A percentile compares a stretch with the other conserved stretches of the same genome.
Evolutionary conservation across 2,113 vertebrate species (phyloP).

Genomic region (Alligator mississippiensis): DNA sequence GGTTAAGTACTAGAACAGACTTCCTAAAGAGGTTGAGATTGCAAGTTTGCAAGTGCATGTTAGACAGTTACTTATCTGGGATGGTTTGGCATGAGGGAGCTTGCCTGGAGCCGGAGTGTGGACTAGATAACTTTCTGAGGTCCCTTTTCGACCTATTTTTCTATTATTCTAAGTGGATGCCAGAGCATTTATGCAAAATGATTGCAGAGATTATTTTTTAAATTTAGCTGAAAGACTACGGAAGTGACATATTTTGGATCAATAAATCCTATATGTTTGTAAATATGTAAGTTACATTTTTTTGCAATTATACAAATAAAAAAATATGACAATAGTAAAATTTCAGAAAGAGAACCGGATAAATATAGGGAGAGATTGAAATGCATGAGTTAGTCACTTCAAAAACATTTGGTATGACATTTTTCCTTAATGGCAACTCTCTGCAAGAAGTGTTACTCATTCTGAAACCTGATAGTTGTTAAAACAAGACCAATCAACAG

Average conservation of each 20-base stretch:
- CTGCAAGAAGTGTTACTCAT: neutral
- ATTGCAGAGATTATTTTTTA: neutral
- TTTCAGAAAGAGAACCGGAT: neutral
- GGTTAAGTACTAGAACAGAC: too few species aligned
- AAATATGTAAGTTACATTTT: neutral
- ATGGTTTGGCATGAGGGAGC: too few species aligned
- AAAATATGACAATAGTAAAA: too few species aligned
- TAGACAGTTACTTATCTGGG: too few species aligned
- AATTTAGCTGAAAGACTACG: neutral
- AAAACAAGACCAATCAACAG: slow-evolving; percentile 20
- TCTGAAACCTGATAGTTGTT: neutral
- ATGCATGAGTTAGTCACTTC: neutral
- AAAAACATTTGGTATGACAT: neutral
- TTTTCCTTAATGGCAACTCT: neutral
- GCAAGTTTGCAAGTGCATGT: too few species aligned
- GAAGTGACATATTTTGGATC: neutral
- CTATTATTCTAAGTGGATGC: neutral
- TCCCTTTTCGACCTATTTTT: too few species aligned
- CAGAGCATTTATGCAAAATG: neutral
- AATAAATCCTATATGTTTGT: neutral
- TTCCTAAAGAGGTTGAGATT: too few species aligned
- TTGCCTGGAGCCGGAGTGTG: too few species aligned
- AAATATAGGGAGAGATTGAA: neutral
- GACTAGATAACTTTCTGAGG: too few species aligned
- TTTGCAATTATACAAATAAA: too few species aligned